These are phyloP conservation scores for Drosophila elegans DNA, from an alignment of 1,140 invertebrate species.

Conservation along the genomic window DNA sequence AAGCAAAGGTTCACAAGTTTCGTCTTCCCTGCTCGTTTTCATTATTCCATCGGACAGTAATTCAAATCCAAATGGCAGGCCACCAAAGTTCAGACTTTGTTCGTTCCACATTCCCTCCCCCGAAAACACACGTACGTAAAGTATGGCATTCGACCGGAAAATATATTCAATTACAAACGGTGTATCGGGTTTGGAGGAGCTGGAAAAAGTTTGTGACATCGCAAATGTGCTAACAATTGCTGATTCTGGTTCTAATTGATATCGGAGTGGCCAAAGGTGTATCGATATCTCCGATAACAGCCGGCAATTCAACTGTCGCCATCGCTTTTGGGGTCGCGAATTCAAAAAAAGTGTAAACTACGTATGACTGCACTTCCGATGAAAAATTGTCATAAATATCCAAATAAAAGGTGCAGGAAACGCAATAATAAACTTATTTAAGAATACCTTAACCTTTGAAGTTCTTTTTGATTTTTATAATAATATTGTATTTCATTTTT, in stretches of 20 bases:
- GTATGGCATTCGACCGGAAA: constrained; percentile 16
- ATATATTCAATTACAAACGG: constrained; percentile 40
- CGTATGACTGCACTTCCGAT: constrained; percentile 2
- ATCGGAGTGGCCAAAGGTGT: background rate
- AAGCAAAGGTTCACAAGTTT: constrained; percentile 46
- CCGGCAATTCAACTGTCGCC: constrained; percentile 11
- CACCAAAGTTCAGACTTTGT: constrained; percentile 32
- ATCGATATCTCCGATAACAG: constrained; percentile 27
- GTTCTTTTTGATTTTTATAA: too few species aligned
- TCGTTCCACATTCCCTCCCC: background rate
- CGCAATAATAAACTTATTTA: too few species aligned
- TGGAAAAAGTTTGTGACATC: constrained; percentile 26
- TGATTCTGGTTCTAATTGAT: constrained; percentile 26
- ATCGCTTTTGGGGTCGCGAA: background rate
- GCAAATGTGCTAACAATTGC: constrained; percentile 40
- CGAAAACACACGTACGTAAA: constrained; percentile 1
- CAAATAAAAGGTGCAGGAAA: too few species aligned
- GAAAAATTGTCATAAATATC: background rate
- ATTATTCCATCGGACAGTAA: constrained; percentile 41
- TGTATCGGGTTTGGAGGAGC: background rate
- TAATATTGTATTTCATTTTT: too few species aligned
- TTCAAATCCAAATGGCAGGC: constrained; percentile 62
- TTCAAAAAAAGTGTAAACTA: background rate
- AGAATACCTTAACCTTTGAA: too few species aligned
- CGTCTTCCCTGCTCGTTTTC: constrained; percentile 22